Conservation (phyloP, 2,113 vertebrate species). For the Coreoperca whiteheadi region DNA sequence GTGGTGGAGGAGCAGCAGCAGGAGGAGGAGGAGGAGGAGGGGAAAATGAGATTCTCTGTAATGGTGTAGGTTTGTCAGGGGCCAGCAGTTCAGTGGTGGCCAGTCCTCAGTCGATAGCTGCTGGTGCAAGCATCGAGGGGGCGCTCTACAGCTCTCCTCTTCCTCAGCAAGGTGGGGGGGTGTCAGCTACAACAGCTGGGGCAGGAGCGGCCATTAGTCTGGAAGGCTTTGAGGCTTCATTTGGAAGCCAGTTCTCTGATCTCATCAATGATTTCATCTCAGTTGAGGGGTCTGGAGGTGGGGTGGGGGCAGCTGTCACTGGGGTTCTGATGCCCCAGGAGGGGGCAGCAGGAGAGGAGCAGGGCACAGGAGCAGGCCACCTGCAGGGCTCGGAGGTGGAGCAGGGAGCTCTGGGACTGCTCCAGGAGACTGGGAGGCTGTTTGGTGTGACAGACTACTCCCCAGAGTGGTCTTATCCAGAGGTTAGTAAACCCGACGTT, state of each 20-base stretch:
- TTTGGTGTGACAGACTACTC: conserved; percentile 99
- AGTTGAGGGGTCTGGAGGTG: conserved; percentile 90
- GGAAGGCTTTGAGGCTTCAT: conserved; percentile 98
- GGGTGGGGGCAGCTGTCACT: conserved; percentile 75
- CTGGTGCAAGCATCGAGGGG: conserved; percentile 88
- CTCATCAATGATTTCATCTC: conserved; percentile 99
- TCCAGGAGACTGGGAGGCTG: conserved; percentile 94
- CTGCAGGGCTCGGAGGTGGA: conserved; percentile 86
- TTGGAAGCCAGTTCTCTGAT: conserved; percentile 98
- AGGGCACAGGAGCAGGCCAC: conserved; percentile 78
- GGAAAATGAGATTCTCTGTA: conserved; percentile 82
- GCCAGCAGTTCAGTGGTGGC: conserved; percentile 68
- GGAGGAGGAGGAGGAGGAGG: conserved; percentile 46
- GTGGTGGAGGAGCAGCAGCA: conserved; percentile 7
- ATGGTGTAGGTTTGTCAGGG: conserved; percentile 79
- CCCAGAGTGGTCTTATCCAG: conserved; percentile 98
- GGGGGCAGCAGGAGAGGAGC: conserved; percentile 83
- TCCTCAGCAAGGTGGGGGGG: conserved; percentile 88
- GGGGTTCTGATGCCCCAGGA: conserved; percentile 81
- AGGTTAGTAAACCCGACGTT: conserved; percentile 87
- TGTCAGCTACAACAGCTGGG: conserved; percentile 80
- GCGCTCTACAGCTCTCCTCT: conserved; percentile 90
- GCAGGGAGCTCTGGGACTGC: conserved; percentile 91
- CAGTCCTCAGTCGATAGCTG: conserved; percentile 76
- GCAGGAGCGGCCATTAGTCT: conserved; percentile 88